Evolutionary conservation across 2,888 invertebrate genomes (phyloP).

Genomic region (Icerya purchasi): DNA sequence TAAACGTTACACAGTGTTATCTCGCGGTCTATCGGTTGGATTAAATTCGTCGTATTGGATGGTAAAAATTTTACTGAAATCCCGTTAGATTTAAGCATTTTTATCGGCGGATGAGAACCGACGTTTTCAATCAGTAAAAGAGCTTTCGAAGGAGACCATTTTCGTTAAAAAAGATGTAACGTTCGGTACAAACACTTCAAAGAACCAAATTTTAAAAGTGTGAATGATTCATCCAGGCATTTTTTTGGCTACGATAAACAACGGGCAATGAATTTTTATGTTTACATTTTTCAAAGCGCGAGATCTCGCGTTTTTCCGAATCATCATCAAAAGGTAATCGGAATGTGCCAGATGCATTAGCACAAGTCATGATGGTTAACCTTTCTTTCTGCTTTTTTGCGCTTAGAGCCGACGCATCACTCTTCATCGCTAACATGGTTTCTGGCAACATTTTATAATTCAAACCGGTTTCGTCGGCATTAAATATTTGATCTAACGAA

Average conservation of each 20-base stretch:
- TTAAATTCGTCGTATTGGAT: slow-evolving; percentile 18
- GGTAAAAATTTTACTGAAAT: slow-evolving; percentile 18
- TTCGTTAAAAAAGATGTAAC: slow-evolving; percentile 13
- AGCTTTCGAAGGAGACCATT: slow-evolving; percentile 14
- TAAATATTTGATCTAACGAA: slow-evolving; percentile 18
- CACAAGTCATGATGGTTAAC: slow-evolving; percentile 19
- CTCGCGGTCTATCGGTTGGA: slow-evolving; percentile 21
- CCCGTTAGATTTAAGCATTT: too few species aligned
- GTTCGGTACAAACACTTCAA: slow-evolving; percentile 14
- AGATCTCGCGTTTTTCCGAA: slow-evolving; percentile 19
- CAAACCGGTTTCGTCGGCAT: slow-evolving; percentile 20
- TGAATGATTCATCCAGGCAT: too few species aligned
- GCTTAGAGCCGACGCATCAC: slow-evolving; percentile 18
- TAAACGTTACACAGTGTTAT: slow-evolving; percentile 18
- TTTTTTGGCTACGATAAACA: slow-evolving; percentile 17
- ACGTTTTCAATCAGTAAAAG: slow-evolving; percentile 17
- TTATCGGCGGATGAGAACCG: slow-evolving; percentile 8
- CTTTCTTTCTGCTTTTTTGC: slow-evolving; percentile 17
- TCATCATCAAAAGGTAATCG: slow-evolving; percentile 19
- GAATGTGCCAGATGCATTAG: too few species aligned
- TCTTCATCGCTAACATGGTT: too few species aligned
- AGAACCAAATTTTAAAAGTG: slow-evolving; percentile 15
- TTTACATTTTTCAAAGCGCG: slow-evolving; percentile 18
- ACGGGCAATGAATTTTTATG: too few species aligned
- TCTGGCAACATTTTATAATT: too few species aligned